Conservation (phyloP, 2,797 vertebrate species). For the Todus mexicanus region DNA sequence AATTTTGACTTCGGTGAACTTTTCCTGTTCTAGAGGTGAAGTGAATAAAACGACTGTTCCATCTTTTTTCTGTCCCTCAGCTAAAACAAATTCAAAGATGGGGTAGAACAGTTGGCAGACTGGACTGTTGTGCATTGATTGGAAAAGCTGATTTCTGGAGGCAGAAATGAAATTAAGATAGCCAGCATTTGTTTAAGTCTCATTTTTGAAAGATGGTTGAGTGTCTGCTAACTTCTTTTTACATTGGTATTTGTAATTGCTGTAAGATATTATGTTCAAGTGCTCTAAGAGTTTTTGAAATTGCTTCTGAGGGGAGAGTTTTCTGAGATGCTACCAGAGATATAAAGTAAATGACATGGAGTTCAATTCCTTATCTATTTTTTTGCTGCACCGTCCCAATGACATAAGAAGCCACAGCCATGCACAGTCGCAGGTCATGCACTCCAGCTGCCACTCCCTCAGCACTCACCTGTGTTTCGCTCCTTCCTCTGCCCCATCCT, state of each 20-base stretch:
- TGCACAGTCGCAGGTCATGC: neutral
- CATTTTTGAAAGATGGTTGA: neutral
- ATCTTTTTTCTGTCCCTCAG: neutral
- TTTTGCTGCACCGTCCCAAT: neutral
- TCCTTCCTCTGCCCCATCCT: neutral
- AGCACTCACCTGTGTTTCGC: rapidly evolving
- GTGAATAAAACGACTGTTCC: neutral
- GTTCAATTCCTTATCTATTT: neutral
- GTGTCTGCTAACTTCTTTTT: neutral
- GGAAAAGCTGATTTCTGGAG: neutral
- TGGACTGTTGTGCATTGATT: neutral
- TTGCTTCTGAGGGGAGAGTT: neutral
- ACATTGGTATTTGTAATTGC: neutral
- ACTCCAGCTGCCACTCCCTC: neutral
- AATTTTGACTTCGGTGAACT: neutral
- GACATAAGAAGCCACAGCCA: constrained; percentile 36
- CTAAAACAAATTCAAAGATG: neutral
- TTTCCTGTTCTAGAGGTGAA: neutral
- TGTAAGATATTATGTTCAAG: neutral
- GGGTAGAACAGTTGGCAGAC: neutral
- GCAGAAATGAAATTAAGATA: neutral
- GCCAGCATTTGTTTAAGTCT: neutral
- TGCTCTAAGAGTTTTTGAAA: neutral
- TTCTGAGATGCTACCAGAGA: neutral
- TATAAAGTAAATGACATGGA: neutral